Conservation (phyloP, 2,113 vertebrate genomes). For the Piprites chloris region DNA sequence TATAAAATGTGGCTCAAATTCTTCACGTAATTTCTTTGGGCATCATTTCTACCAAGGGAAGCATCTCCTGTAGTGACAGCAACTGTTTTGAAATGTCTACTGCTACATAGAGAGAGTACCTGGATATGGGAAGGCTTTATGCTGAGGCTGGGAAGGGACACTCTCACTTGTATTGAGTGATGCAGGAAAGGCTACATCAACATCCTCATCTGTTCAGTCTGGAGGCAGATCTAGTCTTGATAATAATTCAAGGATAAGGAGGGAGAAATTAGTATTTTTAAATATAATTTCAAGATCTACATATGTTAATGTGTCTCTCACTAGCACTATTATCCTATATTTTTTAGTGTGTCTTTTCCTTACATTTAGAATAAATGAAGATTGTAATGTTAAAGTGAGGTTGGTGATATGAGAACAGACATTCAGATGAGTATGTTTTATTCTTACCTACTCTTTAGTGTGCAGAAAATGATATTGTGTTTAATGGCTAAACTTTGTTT, state of each 20-base stretch:
- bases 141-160: not conserved
- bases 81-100: not conserved
- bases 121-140: accelerated
- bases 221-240: not conserved
- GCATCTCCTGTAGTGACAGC: not conserved
- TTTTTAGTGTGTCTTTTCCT: not conserved
- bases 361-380: not conserved
- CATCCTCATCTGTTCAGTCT: not conserved
- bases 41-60: not conserved
- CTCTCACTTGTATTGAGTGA: not conserved
- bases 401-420: not conserved
- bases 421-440: not conserved
- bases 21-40: not conserved
- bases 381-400: not conserved
- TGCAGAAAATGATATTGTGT: not conserved
- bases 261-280: not conserved
- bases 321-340: not conserved
- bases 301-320: not conserved
- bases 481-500: not conserved
- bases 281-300: not conserved
- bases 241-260: not conserved
- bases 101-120: not conserved
- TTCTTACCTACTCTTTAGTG: not conserved
- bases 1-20: not conserved
- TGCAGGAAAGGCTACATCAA: not conserved